Percentiles rank a stretch among this genome's conserved stretches.
Conservation (phyloP, 35 echinoderm and acorn worm genomes). For the Ptychodera flava region DNA sequence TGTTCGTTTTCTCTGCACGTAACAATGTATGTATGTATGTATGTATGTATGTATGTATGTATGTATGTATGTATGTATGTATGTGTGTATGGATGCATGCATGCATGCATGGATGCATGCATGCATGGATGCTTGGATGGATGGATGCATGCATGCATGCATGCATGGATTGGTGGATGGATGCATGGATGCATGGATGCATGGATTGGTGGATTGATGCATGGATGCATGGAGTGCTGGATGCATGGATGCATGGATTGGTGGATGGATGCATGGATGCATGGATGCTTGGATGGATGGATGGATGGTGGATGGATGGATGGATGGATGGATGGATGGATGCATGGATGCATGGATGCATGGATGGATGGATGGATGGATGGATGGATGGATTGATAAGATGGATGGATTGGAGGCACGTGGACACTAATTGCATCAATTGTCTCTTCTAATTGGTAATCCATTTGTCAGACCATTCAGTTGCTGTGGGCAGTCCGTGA, state of each 20-base stretch:
- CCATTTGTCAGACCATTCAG: too few relatives aligned
- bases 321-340: not conserved
- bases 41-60: constrained; percentile 2
- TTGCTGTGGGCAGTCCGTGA: too few relatives aligned
- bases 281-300: not conserved
- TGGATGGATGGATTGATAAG: not conserved
- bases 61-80: not conserved
- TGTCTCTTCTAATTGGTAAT: too few relatives aligned
- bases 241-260: not conserved
- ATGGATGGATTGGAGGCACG: too few relatives aligned
- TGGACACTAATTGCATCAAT: too few relatives aligned
- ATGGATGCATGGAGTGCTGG: not conserved
- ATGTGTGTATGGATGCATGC: not conserved
- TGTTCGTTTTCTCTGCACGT: too few relatives aligned
- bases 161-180: not conserved
- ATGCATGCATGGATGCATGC: not conserved
- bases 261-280: not conserved
- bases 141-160: not conserved
- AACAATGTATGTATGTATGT: not conserved
- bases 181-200: not conserved
- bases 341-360: not conserved
- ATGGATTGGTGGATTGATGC: not conserved
- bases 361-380: not conserved
- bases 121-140: not conserved
- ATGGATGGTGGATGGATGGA: too few relatives aligned